A percentile compares a stretch with the other conserved stretches of the same genome.
Evolutionary conservation across 1,140 invertebrate genomes (phyloP).

Genomic region (Lerema accius): DNA sequence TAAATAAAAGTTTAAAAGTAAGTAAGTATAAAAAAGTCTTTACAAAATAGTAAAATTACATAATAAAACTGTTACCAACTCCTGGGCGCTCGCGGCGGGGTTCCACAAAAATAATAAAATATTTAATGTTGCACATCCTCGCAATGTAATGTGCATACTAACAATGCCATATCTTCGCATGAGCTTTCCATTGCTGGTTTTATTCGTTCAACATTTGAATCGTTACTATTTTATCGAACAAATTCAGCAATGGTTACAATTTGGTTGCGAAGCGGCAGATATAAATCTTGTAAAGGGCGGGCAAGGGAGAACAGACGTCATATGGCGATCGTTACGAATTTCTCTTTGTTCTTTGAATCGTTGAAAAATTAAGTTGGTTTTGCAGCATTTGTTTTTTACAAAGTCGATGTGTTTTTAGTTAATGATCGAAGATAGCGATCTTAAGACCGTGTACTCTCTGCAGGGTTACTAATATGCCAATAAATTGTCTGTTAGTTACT

Average conservation of each 20-base stretch:
- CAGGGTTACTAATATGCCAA: constrained; percentile 35
- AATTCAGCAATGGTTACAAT: constrained; percentile 41
- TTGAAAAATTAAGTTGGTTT: constrained; percentile 63
- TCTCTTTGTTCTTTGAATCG: constrained; percentile 68
- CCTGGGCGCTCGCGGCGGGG: constrained; percentile 48
- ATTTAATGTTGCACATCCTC: constrained; percentile 57
- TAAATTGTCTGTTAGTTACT: constrained; percentile 30
- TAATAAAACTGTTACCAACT: constrained; percentile 49
- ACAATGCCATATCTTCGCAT: constrained; percentile 44
- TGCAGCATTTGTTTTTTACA: constrained; percentile 51
- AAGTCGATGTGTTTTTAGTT: constrained; percentile 25
- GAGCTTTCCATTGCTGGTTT: constrained; percentile 48
- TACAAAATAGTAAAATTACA: no score
- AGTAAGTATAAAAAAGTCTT: no score
- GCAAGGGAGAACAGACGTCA: constrained; percentile 64
- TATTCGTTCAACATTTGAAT: background rate
- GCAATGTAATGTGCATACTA: constrained; percentile 54
- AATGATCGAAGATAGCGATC: constrained; percentile 28
- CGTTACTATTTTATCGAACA: background rate
- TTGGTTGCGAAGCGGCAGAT: constrained; percentile 24
- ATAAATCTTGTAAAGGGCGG: constrained; percentile 54
- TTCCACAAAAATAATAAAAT: constrained; percentile 54
- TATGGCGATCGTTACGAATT: constrained; percentile 72
- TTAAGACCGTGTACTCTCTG: constrained; percentile 26
- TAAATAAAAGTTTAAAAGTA: no score